Evolutionary conservation across 92 coral and sea anemone species (phyloP).

Genomic region (Epizoanthus stellaris): DNA sequence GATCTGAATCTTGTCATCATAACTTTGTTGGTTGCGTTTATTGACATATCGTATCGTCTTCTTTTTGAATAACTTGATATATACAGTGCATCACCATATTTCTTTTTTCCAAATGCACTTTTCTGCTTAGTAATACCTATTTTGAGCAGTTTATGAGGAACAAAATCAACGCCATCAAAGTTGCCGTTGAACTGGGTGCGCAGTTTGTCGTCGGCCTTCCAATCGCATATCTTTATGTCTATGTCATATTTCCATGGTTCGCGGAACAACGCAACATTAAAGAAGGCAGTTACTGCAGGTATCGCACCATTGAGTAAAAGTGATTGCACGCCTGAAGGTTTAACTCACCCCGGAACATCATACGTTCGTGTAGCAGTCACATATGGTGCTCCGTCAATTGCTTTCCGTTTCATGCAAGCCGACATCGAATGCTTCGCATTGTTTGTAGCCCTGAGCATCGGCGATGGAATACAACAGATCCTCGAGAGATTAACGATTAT

Average conservation of each 20-base stretch:
- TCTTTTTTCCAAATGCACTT: not conserved
- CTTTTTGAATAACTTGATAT: not conserved
- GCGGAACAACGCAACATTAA: too few relatives aligned
- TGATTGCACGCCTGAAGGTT: too few relatives aligned
- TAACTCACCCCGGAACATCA: too few relatives aligned
- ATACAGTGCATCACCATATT: not conserved
- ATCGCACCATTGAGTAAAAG: not conserved
- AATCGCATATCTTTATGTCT: not conserved
- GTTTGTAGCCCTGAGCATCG: too few relatives aligned
- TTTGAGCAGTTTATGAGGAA: not conserved
- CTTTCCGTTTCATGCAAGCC: not conserved
- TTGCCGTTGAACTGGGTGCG: not conserved
- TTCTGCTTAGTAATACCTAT: not conserved
- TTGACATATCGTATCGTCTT: too few relatives aligned
- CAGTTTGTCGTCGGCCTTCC: not conserved
- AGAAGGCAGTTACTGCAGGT: not conserved
- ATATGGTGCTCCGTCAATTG: not conserved
- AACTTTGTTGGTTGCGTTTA: too few relatives aligned
- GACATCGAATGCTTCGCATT: not conserved
- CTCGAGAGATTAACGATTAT: too few relatives aligned
- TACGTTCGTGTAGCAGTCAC: too few relatives aligned
- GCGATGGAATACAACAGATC: too few relatives aligned
- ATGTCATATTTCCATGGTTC: not conserved
- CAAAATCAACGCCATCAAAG: not conserved
- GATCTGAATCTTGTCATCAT: too few relatives aligned